Percentiles rank a stretch among this genome's conserved stretches.
These are phyloP conservation scores for Otolemur crassicaudatus DNA, from an alignment of 2,797 vertebrate species.

Conservation along the genomic window DNA sequence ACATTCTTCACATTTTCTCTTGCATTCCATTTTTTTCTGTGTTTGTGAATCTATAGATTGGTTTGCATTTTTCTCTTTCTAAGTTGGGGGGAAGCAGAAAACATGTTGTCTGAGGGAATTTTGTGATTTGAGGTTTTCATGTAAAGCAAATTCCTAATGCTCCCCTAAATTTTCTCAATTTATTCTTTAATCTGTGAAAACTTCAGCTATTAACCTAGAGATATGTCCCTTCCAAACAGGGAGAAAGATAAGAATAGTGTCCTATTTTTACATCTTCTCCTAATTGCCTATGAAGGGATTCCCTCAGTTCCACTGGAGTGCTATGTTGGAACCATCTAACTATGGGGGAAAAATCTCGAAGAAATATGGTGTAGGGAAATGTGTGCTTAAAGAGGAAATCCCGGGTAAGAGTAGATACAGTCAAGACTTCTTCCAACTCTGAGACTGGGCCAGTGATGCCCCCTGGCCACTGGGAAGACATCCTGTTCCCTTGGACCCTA, in stretches of 20 bases:
- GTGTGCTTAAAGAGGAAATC: not conserved
- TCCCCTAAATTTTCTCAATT: slow-evolving; percentile 81
- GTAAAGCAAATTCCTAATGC: slow-evolving; percentile 80
- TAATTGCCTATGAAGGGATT: slow-evolving; percentile 55
- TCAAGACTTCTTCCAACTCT: not conserved
- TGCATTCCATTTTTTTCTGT: not conserved
- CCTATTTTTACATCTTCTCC: slow-evolving; percentile 69
- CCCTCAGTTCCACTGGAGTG: not conserved
- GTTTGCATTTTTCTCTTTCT: slow-evolving; percentile 72
- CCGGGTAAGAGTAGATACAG: not conserved
- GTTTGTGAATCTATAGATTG: slow-evolving; percentile 6
- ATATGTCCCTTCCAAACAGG: slow-evolving; percentile 73
- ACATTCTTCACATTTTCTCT: not conserved
- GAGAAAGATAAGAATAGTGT: slow-evolving; percentile 80
- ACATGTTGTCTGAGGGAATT: slow-evolving; percentile 78
- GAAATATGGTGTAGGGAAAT: not conserved
- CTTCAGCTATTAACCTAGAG: slow-evolving; percentile 84
- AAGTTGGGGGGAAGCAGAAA: not conserved
- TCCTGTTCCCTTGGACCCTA: not conserved
- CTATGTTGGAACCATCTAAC: not conserved
- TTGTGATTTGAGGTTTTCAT: slow-evolving; percentile 81
- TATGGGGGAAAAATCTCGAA: not conserved
- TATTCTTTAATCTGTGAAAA: slow-evolving; percentile 83
- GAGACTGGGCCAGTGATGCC: not conserved
- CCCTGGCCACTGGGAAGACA: not conserved